These are phyloP conservation scores for Dasypolia templi DNA, from an alignment of 2,888 invertebrate genomes.

Conservation along the genomic window DNA sequence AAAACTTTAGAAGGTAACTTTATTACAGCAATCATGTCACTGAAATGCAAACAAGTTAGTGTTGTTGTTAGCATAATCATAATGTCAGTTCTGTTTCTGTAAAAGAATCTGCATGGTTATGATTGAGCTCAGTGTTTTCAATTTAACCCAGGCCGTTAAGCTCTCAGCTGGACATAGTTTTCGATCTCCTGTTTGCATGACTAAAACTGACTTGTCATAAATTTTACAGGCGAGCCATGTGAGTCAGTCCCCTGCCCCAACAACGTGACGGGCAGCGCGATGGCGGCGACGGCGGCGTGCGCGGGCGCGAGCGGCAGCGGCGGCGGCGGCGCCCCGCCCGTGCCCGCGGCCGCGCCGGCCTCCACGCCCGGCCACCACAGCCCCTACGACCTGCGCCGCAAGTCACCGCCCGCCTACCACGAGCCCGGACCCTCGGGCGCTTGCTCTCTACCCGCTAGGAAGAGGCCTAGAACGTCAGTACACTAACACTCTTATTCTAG, in stretches of 20 bases:
- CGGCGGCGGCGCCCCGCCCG: constrained; percentile 88
- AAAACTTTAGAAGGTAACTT: background rate
- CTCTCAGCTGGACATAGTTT: background rate
- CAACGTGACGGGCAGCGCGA: constrained; percentile 90
- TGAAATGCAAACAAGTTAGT: background rate
- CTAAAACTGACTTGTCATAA: constrained; percentile 14
- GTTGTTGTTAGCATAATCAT: background rate
- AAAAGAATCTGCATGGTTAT: background rate
- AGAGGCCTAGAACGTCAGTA: constrained; percentile 93
- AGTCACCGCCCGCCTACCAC: constrained; percentile 94
- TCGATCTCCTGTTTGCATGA: background rate
- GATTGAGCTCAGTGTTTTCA: background rate
- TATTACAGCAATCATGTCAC: constrained; percentile 12
- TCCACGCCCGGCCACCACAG: constrained; percentile 95
- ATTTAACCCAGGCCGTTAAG: background rate
- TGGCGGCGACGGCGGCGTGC: constrained; percentile 88
- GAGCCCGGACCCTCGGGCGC: constrained; percentile 92
- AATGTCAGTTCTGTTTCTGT: background rate
- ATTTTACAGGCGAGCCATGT: constrained; percentile 94
- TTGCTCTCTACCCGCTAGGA: constrained; percentile 95
- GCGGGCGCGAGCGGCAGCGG: constrained; percentile 90
- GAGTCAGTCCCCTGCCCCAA: constrained; percentile 94
- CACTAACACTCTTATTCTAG: background rate
- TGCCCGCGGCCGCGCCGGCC: constrained; percentile 91
- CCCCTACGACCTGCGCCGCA: constrained; percentile 97